Evolutionary conservation across 2,888 invertebrate species (phyloP).

Genomic region (Drosophila cognata): DNA sequence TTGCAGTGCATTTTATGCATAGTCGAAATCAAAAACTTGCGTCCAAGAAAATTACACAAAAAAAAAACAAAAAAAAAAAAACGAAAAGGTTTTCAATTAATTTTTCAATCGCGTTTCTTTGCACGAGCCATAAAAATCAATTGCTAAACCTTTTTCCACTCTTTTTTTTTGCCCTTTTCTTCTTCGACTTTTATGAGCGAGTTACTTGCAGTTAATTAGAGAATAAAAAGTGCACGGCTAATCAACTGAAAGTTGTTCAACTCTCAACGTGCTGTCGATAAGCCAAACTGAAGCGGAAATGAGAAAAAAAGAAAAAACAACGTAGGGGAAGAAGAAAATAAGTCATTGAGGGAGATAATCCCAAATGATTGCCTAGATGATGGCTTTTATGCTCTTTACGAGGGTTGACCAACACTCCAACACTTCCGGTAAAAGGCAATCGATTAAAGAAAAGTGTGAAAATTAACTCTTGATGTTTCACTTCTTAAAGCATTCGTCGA

Average conservation of each 20-base stretch:
- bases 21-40: constrained; percentile 11
- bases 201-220: constrained; percentile 73
- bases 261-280: constrained; percentile 55
- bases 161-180: constrained; percentile 21
- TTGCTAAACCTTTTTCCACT: constrained; percentile 39
- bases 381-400: constrained; percentile 31
- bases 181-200: constrained; percentile 59
- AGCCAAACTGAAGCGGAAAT: constrained; percentile 60
- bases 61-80: background rate
- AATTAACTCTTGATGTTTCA: constrained; percentile 18
- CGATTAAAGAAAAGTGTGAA: constrained; percentile 35
- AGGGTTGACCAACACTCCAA: constrained; percentile 39
- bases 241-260: constrained; percentile 69
- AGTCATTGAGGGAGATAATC: constrained; percentile 34
- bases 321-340: constrained; percentile 2
- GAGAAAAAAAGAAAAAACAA: constrained; percentile 36
- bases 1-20: constrained; percentile 40
- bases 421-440: constrained; percentile 38
- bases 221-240: constrained; percentile 59
- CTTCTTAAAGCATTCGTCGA: background rate
- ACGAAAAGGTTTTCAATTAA: constrained; percentile 65
- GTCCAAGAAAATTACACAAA: constrained; percentile 20
- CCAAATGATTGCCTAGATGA: constrained; percentile 47
- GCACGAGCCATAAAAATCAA: constrained; percentile 58
- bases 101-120: constrained; percentile 50